Evolutionary conservation across 2,888 invertebrate species (phyloP), one percentile per base, ranked within the genome.

Genomic region (Celastrina argiolus): DNA sequence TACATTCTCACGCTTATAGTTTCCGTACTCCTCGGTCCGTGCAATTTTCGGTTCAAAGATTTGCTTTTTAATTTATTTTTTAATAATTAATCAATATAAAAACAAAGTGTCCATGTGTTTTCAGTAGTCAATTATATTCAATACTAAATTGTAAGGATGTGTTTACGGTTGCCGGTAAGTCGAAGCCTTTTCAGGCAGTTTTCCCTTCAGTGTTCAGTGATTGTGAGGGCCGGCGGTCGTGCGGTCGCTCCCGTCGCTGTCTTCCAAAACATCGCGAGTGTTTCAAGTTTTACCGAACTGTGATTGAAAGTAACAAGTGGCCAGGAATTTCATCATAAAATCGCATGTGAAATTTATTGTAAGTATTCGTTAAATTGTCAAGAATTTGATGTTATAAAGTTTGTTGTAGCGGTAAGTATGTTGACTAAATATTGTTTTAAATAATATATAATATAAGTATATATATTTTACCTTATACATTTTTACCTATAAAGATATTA

Each of bases 261-360:
- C 8, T 7, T 28, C 14, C 6, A 2, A 1, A 31, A 16, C 31
- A 1, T 58, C 58, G 58, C 58, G 58, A 8, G 58, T 58, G 58
- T 3, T 12, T 5, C 14, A 58, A 31, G 58, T 58, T 58, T 16
- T 28, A 16, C 6, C 14, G 14, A 58, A 58, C 58, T 58, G 58
- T 58, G 58, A 31, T 51, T 51, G 51, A 58, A 58, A 58, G 31
- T 31, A 31, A 14, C 12, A 31, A 58, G n/a, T 58, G 58, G 10
- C 8, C 28, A 58, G 28, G 28, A 56, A 56, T 56, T 22, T 3
- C 26, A 51, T 4, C 51, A 22, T 4, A 16, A 22, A 22, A 58
- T 28, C 26, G 14, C 31, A 31, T 58, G n/a, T 31, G 12, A 31
- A 58, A 8, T 58, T 58, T n/a, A 31, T 31, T 58, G 58, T 58